Base-by-base conservation (phyloP, 2,113 vertebrate genomes). In the Aythya baeri region DNA sequence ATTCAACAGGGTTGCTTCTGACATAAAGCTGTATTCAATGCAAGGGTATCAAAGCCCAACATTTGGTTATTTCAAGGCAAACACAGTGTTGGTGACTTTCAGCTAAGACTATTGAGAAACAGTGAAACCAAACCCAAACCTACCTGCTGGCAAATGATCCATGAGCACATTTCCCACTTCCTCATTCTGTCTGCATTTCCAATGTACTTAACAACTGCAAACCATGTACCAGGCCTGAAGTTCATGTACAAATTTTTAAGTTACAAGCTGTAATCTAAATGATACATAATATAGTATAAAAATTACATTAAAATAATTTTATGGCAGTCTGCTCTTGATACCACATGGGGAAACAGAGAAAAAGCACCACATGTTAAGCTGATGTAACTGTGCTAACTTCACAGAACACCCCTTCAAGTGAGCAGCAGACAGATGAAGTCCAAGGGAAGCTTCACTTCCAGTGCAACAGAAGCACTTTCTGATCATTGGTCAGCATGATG, bases 21-120 rank as follows among this genome's bases (percentile, higher is more conserved):
- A 23, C 27, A 8, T 11, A 1, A 36, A 68, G 26, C 9, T 11
- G 2, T 16, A 17, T 10, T 65, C 26, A n/a, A 3, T 0, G 26
- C 11, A 26, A 54, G 43, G 27, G 26, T 59, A 70, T 34, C 23
- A 32, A 36, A 73, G 5, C 13, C 57, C 68, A 62, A 32, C 25
- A 22, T 7, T 22, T 31, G 6, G n/a, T 17, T 43, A 11, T 29
- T 71, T 49, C 66, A 54, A 5, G 36, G 21, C 34, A 43, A 68
- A 29, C 34, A 3, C 46, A 23, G 49, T 17, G 26, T 14, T 49
- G 36, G 9, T 31, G 43, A 13, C 41, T 77, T 85, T 72, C 27
- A 22, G 27, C 43, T n/a, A 36, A 46, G 27, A 34, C 25, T 29
- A 26, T 17, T 77, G 17, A 62, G 61, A 78, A 85, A 73, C 41